phyloP scores from a whole-genome alignment of 2,888 invertebrate genomes.

The Nemurella pictetii region DNA sequence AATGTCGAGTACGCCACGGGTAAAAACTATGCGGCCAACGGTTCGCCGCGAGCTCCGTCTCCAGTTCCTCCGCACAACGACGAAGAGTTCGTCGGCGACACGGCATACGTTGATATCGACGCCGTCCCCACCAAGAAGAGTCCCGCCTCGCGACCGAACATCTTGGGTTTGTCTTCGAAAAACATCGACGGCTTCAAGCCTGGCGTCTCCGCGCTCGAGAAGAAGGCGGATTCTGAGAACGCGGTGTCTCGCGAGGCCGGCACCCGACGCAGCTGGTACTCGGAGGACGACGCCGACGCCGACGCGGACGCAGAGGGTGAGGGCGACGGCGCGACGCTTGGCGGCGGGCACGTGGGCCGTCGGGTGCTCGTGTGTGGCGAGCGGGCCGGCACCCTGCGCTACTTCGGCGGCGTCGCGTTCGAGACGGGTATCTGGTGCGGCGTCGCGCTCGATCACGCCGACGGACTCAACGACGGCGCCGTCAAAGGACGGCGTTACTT shows the following conservation, averaged over 20 bases:
- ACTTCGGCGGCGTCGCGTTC: constrained; percentile 59
- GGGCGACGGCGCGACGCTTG: not conserved
- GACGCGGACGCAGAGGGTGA: not conserved
- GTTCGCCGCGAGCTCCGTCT: not conserved
- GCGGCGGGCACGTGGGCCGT: constrained; percentile 49
- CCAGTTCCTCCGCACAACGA: not conserved
- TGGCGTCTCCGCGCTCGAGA: not conserved
- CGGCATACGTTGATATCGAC: not conserved
- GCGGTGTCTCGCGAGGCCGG: not conserved
- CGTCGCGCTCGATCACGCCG: constrained; percentile 60
- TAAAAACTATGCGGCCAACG: not conserved
- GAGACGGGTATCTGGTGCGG: constrained; percentile 66
- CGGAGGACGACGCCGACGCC: not conserved
- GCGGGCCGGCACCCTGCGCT: constrained; percentile 59
- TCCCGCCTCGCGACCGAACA: not conserved
- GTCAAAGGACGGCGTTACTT: constrained; percentile 66
- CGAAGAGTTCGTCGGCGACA: not conserved
- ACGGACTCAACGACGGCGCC: constrained; percentile 65
- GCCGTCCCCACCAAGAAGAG: not conserved
- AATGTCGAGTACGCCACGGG: not conserved
- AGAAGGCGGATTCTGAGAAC: not conserved
- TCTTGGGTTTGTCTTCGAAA: not conserved
- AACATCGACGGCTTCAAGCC: not conserved
- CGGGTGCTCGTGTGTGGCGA: constrained; percentile 53
- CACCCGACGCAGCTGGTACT: not conserved